A percentile compares a stretch with the other conserved stretches of the same genome.
These are phyloP conservation scores for Diarsia brunnea DNA, from an alignment of 2,888 invertebrate genomes.

Conservation along the genomic window DNA sequence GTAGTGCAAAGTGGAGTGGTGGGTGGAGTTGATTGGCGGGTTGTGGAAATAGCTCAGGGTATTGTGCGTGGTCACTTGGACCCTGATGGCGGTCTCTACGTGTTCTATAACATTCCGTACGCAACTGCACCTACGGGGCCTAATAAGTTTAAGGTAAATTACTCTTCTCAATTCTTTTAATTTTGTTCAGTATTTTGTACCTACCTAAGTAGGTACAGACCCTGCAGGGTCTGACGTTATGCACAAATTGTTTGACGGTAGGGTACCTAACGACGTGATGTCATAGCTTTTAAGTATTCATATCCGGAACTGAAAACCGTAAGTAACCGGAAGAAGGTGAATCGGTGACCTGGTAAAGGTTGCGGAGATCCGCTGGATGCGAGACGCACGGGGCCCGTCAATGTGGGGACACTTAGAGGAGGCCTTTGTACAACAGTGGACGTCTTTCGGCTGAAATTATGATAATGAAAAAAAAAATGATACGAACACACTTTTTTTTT, in stretches of 20 bases:
- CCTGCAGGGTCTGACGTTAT: not conserved
- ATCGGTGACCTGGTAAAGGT: too few relatives aligned
- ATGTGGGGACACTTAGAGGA: too few relatives aligned
- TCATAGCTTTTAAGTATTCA: not conserved
- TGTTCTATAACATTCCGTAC: conserved; percentile 78
- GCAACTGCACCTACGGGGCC: conserved; percentile 76
- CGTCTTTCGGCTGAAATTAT: too few relatives aligned
- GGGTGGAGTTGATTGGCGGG: conserved; percentile 47
- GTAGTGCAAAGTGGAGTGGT: conserved; percentile 29
- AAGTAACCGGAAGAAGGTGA: too few relatives aligned
- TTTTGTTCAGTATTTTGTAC: not conserved
- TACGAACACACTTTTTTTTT: not conserved
- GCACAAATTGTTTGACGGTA: not conserved
- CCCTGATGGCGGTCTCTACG: conserved; percentile 67
- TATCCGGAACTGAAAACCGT: not conserved
- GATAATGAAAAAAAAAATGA: too few relatives aligned
- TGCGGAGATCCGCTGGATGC: too few relatives aligned
- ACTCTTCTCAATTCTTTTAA: not conserved
- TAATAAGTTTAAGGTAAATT: conserved; percentile 71
- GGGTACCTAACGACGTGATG: not conserved
- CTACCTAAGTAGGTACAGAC: not conserved
- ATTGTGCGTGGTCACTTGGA: conserved; percentile 73
- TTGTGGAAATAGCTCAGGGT: conserved; percentile 73
- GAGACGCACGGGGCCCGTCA: too few relatives aligned
- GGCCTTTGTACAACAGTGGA: too few relatives aligned